Conservation (phyloP, 2,888 invertebrate species). For the Miltochrista miniata region DNA sequence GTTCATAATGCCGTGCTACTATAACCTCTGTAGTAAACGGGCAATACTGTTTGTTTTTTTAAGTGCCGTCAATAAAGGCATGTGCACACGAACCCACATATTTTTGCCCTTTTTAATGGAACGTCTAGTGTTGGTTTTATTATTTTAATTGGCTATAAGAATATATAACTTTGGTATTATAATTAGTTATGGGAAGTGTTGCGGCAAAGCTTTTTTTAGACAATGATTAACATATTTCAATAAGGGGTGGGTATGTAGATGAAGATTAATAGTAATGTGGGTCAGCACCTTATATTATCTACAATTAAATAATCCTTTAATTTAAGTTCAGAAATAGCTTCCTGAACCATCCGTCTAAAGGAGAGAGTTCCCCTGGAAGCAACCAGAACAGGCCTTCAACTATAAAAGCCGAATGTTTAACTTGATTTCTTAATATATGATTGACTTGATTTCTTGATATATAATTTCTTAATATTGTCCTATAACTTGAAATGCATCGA, state of each 20-base stretch:
- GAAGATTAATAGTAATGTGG: too few species aligned
- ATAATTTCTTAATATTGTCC: too few species aligned
- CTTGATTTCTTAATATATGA: too few species aligned
- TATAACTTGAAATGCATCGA: too few species aligned
- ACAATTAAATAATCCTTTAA: too few species aligned
- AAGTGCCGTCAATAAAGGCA: slow-evolving; percentile 39
- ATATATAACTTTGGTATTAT: slow-evolving; percentile 9
- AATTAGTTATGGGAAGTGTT: slow-evolving; percentile 8
- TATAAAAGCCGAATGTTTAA: too few species aligned
- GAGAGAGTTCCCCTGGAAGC: too few species aligned
- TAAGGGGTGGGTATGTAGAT: background rate
- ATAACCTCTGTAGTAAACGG: slow-evolving; percentile 38
- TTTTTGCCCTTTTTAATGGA: slow-evolving; percentile 28
- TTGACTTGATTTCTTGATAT: too few species aligned
- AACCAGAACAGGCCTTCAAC: too few species aligned
- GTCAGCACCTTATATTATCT: too few species aligned
- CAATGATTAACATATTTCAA: slow-evolving; percentile 2
- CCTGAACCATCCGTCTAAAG: too few species aligned
- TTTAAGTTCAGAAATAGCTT: too few species aligned
- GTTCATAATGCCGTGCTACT: slow-evolving; percentile 43
- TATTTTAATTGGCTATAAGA: slow-evolving; percentile 21
- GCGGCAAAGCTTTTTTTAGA: slow-evolving; percentile 4
- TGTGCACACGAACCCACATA: slow-evolving; percentile 30
- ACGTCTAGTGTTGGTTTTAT: slow-evolving; percentile 27
- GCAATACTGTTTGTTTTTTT: slow-evolving; percentile 50